Base-by-base conservation (phyloP, 1,140 invertebrate species). In the Drosophila aff. region DNA sequence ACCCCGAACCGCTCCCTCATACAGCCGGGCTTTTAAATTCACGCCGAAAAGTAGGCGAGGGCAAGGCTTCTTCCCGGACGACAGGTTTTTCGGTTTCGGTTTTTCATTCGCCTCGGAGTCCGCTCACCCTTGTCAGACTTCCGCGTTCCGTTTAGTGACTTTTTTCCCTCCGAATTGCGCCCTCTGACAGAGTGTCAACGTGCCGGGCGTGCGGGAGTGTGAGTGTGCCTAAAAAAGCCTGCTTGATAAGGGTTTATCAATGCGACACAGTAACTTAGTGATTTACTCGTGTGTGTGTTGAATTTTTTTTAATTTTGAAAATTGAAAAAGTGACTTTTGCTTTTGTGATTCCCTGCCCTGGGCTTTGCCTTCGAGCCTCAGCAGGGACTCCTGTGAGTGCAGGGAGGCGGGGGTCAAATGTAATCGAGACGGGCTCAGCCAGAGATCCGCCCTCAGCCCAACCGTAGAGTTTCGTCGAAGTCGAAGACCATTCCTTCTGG, bases 321-420 rank as follows among this genome's bases (percentile, higher is more conserved):
- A 91, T 91, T 91, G 84, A 91, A 91, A 91, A 91, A 91, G 81
- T 91, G 89, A 89, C 89, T 91, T 91, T 91, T 85, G 81, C 84
- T 89, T 89, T 91, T 62, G 72, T 68, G 85, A 89, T 76, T 76
- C 72, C 77, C 62, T 68, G 72, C 61, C 7, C 53, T 2, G 31
- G 44, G 33, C 26, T n/a, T 16, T 47, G 40, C 21, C 46, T 36
- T 15, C 10, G 18, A 28, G 66, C 60, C 31, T 40, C 13, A 5
- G 23, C 18, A n/a, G 10, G 26, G 8, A 10, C 15, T 28, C 26
- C 21, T 36, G 10, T 61, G 26, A 38, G 41, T 26, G 44, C 41
- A 28, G 33, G 23, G 31, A 38, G 38, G 49, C 23, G 40, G 41
- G 41, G 41, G 33, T 36, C 10, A 67, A 67, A 58, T 60, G 73